Percentiles rank a stretch among this genome's conserved stretches.
Conservation (phyloP, 1,140 invertebrate genomes). For the Spodoptera frugiperda region DNA sequence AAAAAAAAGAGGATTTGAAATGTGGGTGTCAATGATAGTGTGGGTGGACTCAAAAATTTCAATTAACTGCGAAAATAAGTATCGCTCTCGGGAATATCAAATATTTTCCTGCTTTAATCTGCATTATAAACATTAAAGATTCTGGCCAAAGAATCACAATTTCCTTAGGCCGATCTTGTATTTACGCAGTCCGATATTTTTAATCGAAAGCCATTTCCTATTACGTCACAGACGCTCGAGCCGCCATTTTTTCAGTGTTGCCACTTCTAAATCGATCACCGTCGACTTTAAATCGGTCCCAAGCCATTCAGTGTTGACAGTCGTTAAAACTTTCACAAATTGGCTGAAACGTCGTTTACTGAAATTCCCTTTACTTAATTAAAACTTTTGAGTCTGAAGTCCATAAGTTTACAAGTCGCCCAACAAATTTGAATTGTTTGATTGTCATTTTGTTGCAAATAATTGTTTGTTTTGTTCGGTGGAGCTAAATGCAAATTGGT, state of each 20-base stretch:
- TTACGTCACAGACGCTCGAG: conserved; percentile 18
- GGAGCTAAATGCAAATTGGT: conserved; percentile 33
- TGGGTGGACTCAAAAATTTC: no score
- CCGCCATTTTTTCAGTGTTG: conserved; percentile 38
- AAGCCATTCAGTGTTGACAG: conserved; percentile 57
- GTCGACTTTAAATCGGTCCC: conserved; percentile 47
- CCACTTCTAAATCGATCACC: conserved; percentile 50
- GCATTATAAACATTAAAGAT: conserved; percentile 3
- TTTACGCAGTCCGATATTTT: conserved; percentile 19
- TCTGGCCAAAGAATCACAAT: not conserved
- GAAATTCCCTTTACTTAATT: conserved; percentile 70
- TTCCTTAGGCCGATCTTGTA: not conserved
- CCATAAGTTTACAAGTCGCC: conserved; percentile 47
- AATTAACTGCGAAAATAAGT: not conserved
- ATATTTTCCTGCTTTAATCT: not conserved
- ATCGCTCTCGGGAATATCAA: not conserved
- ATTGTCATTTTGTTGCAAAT: conserved; percentile 49
- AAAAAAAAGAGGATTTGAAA: not conserved
- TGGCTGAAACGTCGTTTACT: conserved; percentile 63
- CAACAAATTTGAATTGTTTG: conserved; percentile 47
- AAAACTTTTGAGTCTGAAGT: conserved; percentile 61
- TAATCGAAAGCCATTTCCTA: conserved; percentile 34
- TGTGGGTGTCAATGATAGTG: no score
- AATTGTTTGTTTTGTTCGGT: conserved; percentile 22
- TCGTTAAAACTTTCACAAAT: conserved; percentile 69